These are phyloP conservation scores for Chlorodrepanis virens DNA, from an alignment of 2,113 vertebrate genomes.

Conservation along the genomic window DNA sequence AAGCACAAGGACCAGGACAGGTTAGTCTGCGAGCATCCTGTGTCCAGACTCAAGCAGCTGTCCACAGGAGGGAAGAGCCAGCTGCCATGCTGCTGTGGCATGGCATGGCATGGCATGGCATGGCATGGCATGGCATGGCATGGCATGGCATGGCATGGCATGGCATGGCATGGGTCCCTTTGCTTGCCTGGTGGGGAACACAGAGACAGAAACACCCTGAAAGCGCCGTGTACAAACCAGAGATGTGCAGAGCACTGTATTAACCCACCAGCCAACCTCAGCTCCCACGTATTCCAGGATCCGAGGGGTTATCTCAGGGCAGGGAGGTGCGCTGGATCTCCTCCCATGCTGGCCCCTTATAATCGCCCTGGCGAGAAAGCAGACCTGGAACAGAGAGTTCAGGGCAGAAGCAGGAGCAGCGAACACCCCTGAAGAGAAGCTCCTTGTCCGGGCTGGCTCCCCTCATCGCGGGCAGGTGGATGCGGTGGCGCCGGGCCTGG, in stretches of 20 bases:
- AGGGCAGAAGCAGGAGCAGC: background rate
- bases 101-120: background rate
- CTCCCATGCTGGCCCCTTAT: background rate
- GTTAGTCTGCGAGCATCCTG: background rate
- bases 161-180: rapidly evolving
- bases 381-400: background rate
- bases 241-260: background rate
- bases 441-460: rapidly evolving
- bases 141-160: background rate
- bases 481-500: background rate
- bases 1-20: background rate
- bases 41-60: background rate
- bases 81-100: background rate
- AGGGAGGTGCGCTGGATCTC: background rate
- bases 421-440: background rate
- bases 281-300: background rate
- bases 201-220: background rate
- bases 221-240: rapidly evolving
- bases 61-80: background rate
- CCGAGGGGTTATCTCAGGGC: background rate
- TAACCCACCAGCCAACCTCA: background rate
- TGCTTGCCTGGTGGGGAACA: background rate
- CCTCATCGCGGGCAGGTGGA: background rate
- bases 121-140: rapidly evolving
- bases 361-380: background rate